Evolutionary conservation across 30 jellyfish, hydroid and myxozoan species (phyloP).

Genomic region (Mastigias papua): DNA sequence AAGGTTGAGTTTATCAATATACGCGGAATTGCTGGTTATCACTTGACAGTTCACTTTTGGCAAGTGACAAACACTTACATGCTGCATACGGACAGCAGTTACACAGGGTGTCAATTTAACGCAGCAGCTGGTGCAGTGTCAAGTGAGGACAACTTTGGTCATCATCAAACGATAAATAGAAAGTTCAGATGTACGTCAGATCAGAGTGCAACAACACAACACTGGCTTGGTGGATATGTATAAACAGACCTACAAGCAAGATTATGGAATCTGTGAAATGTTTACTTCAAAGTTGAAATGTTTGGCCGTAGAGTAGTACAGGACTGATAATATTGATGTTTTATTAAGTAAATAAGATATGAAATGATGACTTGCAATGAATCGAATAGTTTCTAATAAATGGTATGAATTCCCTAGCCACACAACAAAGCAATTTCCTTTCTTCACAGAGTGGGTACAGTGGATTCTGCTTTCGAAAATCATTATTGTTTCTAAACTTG

Average conservation of each 20-base stretch:
- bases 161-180: background rate
- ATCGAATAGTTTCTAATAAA: too few species aligned
- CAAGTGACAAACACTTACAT: background rate
- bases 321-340: too few species aligned
- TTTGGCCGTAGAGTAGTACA: too few species aligned
- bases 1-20: slow-evolving; percentile 4
- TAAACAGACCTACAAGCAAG: background rate
- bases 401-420: too few species aligned
- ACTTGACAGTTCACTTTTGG: background rate
- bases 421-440: too few species aligned
- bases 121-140: background rate
- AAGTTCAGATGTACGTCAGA: background rate
- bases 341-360: too few species aligned
- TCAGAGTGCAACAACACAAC: background rate
- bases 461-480: too few species aligned
- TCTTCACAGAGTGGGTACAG: too few species aligned
- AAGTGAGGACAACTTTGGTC: background rate
- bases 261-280: background rate
- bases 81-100: background rate
- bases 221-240: background rate
- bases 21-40: slow-evolving; percentile 8
- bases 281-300: too few species aligned
- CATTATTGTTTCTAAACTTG: background rate
- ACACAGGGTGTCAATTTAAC: background rate
- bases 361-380: too few species aligned